Evolutionary conservation across 1,140 invertebrate genomes (phyloP).

Genomic region (Harpegnathos saltator): DNA sequence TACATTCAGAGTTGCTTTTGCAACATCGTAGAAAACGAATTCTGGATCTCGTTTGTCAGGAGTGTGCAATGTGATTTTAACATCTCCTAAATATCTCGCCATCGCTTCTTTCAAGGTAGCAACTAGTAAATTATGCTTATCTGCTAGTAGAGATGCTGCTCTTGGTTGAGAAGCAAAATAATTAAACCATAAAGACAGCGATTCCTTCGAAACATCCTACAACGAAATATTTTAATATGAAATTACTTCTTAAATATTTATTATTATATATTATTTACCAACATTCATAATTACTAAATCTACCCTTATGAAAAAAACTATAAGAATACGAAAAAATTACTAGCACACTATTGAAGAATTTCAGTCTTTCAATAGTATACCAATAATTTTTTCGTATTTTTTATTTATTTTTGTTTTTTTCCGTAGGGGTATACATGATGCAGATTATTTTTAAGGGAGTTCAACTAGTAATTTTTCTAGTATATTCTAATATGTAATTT

Average conservation of each 20-base stretch:
- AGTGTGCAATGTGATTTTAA: slow-evolving; percentile 89
- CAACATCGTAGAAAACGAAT: slow-evolving; percentile 95
- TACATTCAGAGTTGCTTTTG: slow-evolving; percentile 92
- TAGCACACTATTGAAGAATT: too few species aligned
- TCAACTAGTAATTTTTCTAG: too few species aligned
- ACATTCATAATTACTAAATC: slow-evolving; percentile 15
- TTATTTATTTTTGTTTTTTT: too few species aligned
- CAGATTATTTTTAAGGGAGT: too few species aligned
- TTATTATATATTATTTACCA: background rate
- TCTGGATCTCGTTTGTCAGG: slow-evolving; percentile 96
- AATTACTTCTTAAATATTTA: slow-evolving; percentile 39
- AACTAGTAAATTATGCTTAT: slow-evolving; percentile 89
- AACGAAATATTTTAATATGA: slow-evolving; percentile 71
- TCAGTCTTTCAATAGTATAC: too few species aligned
- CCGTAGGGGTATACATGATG: too few species aligned
- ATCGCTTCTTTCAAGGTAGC: slow-evolving; percentile 91
- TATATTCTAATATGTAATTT: too few species aligned
- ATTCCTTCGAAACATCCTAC: slow-evolving; percentile 90
- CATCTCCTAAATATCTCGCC: slow-evolving; percentile 91
- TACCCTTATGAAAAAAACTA: background rate
- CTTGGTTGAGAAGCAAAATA: slow-evolving; percentile 91
- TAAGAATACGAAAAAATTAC: background rate
- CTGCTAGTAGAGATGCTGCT: slow-evolving; percentile 90
- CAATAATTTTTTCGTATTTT: too few species aligned
- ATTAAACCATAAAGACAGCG: slow-evolving; percentile 91